Evolutionary conservation across 2,797 vertebrate species (phyloP).

Genomic region (Paguma larvata): DNA sequence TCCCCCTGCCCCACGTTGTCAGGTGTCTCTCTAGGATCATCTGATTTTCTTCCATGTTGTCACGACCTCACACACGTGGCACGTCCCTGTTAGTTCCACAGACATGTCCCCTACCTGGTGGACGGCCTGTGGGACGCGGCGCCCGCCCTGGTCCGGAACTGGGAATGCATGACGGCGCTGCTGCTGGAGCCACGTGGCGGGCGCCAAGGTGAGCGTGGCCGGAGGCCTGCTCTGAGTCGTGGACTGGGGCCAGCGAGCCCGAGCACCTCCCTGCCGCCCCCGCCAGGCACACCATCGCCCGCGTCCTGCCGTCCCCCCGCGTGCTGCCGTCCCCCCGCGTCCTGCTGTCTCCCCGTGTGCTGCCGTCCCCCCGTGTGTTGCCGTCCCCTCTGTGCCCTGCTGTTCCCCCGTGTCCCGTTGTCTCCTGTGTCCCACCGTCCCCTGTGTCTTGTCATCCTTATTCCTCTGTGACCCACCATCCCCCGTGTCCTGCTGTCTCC

Average conservation of each 20-base stretch:
- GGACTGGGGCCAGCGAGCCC: not conserved
- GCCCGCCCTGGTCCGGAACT: conserved; percentile 93
- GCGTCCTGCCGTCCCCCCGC: too few relatives aligned
- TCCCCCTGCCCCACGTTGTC: rapidly evolving
- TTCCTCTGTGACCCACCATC: not conserved
- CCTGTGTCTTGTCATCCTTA: not conserved
- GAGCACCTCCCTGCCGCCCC: not conserved
- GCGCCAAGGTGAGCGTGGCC: not conserved
- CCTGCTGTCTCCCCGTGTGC: not conserved
- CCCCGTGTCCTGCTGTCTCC: not conserved
- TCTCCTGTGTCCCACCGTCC: too few relatives aligned
- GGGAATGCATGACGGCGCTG: conserved; percentile 92
- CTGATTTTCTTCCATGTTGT: too few relatives aligned
- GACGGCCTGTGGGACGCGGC: conserved; percentile 97
- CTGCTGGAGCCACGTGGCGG: conserved; percentile 88
- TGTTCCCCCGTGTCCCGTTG: too few relatives aligned
- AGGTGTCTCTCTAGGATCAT: rapidly evolving
- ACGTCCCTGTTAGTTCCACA: conserved; percentile 90
- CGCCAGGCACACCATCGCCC: not conserved
- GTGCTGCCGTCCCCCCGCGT: not conserved
- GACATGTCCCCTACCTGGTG: conserved; percentile 94
- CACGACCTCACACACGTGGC: not conserved
- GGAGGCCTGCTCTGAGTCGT: not conserved
- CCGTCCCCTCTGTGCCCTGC: too few relatives aligned
- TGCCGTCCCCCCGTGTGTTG: too few relatives aligned